Evolutionary conservation across 2,113 vertebrate genomes (phyloP).

Genomic region (Odocoileus hemionus): DNA sequence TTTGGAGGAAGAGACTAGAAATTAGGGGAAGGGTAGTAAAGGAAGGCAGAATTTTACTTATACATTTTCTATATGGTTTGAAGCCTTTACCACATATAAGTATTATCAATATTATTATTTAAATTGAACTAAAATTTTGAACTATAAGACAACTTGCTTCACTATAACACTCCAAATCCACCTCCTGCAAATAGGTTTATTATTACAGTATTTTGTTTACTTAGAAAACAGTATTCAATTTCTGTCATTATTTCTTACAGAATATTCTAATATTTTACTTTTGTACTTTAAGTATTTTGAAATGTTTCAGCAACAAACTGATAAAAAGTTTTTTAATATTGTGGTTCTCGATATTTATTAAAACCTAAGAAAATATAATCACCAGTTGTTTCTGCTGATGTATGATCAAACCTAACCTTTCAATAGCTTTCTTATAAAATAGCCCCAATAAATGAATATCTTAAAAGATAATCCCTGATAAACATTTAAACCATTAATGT

Average conservation of each 20-base stretch:
- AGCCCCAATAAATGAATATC: not conserved
- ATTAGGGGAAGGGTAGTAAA: not conserved
- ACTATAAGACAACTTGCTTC: not conserved
- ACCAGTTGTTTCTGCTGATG: not conserved
- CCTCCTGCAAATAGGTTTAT: not conserved
- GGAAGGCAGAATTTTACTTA: not conserved
- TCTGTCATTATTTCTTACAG: not conserved
- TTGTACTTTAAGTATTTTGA: not conserved
- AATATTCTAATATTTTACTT: not conserved
- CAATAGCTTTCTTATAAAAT: not conserved
- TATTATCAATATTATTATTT: not conserved
- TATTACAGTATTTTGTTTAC: conserved; percentile 4
- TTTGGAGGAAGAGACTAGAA: not conserved
- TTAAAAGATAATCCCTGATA: not conserved
- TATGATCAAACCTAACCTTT: not conserved
- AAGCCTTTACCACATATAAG: not conserved
- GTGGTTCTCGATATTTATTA: not conserved
- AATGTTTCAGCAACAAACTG: not conserved
- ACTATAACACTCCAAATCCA: not conserved
- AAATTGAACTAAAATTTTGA: not conserved
- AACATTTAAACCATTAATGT: not conserved
- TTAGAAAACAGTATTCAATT: not conserved
- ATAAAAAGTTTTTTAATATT: not conserved
- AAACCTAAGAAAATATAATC: not conserved
- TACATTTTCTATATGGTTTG: not conserved